Base-by-base conservation (phyloP, 2,113 vertebrate species). In the Crotalus helleri region DNA sequence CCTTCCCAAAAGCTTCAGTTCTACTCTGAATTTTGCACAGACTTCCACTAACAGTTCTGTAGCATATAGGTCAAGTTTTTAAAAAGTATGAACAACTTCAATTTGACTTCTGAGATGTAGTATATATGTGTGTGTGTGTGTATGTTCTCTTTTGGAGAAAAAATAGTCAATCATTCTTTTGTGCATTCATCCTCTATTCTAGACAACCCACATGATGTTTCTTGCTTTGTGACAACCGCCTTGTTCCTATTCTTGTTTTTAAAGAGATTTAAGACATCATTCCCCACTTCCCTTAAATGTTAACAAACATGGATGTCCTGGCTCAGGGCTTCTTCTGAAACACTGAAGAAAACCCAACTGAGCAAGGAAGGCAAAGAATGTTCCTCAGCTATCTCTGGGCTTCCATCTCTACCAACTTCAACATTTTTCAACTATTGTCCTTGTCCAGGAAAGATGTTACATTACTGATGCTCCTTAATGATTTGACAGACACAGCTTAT, bases 401-500 rank as follows among this genome's bases (percentile, higher is more conserved):
- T 92, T 88, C 61, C 44, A 39, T 74, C 86, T 9, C 51, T 74
- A 23, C n/a, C 87, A 92, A 55, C 88, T 39, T 81, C 87, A 44
- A 39, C 74, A 39, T 89, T 89, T 92, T 69, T 89, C 61, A 46
- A 21, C 29, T 89, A 53, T 19, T 57, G 51, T 39, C 74, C 49
- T 61, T 29, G 85, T 89, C 21, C 33, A 46, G 87, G 59, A 74
- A 46, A 49, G 61, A 92, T 89, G 87, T 87, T 92, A 89, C 88
- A 89, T 92, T 92, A 92, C 57, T 89, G 61, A 81, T 74, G 51
- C 9, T 26, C 21, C 26, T 4, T 88, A 81, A 33, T 89, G 44
- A 64, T 88, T 89, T 92, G 92, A 81, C 87, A 92, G 53, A 61
- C 74, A 92, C 33, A 81, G 33, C 15, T 89, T 53, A n/a, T 89